Percentiles rank a stretch among this genome's conserved stretches.
Conservation (phyloP, 1,140 invertebrate genomes). For the Drosophila chauvacae region DNA sequence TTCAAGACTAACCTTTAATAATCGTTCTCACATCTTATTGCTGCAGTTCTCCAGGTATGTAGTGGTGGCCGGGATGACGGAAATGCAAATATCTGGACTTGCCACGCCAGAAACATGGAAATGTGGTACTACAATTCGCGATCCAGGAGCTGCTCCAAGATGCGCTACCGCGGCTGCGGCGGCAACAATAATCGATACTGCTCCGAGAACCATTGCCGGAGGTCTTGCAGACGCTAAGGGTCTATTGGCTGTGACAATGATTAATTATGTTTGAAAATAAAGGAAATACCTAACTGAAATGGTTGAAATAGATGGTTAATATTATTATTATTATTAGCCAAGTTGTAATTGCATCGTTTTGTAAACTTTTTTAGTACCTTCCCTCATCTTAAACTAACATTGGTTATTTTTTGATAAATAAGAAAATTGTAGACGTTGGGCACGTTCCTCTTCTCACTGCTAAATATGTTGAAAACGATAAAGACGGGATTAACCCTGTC, state of each 20-base stretch:
- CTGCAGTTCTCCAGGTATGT: constrained; percentile 17
- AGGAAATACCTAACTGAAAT: neutral
- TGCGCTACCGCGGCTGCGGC: constrained; percentile 20
- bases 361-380: too few species aligned
- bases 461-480: too few species aligned
- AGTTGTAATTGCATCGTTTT: too few species aligned
- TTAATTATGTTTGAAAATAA: neutral
- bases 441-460: too few species aligned
- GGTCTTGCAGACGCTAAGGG: neutral
- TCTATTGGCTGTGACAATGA: neutral
- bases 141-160: neutral
- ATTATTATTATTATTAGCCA: too few species aligned
- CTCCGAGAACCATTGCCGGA: neutral
- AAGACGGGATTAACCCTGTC: too few species aligned
- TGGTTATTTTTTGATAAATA: too few species aligned
- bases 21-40: neutral
- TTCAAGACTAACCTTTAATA: neutral
- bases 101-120: neutral
- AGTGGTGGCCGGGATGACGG: constrained; percentile 12
- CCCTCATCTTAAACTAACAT: too few species aligned
- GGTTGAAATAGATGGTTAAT: too few species aligned
- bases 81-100: constrained; percentile 7
- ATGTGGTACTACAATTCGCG: constrained; percentile 12
- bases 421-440: too few species aligned
- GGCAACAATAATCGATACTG: constrained; percentile 28